Evolutionary conservation across 23 tunicate species (phyloP), one percentile per base, ranked within the genome.

Genomic region (Clavelina lepadiformis): DNA sequence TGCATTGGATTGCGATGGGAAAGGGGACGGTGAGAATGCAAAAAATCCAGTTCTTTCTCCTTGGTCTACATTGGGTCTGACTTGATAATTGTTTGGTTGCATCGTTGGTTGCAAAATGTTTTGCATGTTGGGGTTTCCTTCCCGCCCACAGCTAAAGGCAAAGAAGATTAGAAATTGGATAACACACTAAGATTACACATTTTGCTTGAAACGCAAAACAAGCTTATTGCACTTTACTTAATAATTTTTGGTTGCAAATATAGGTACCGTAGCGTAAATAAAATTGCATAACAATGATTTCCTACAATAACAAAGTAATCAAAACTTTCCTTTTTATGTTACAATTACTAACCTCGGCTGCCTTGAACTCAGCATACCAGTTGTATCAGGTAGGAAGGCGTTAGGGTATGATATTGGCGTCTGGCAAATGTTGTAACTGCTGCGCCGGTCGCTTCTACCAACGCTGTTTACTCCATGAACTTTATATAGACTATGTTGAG

Each of bases 391-490:
- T 1, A 60, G n/a, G n/a, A n/a, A 68, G 60, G 34, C 3, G 37
- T 26, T 68, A 20, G 73, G 73, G 44, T 60, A 50, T 24, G 24
- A 60, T 50, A 60, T 55, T 44, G 71, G 1, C 73, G 51, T 68
- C 73, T 60, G 51, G 38, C 51, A 60, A 60, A 50, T 68, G 44
- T 35, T 38, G 31, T 46, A 35, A 3, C 35, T 56, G 25, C 60
- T 47, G 4, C 30, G 57, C 51, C 53, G n/a, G 5, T 60, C 73
- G 38, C 51, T 60, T 22, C 73, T 68, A 11, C 60, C 59, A 44
- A 60, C 73, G 73, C 73, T 68, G 60, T 68, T 68, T 7, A 68
- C 33, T 26, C 73, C n/a, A n/a, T n/a, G 52, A 15, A 50, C 60
- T 28, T 60, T 24, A 60, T 50, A 38, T 2, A 1, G 19, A 11